These are phyloP conservation scores for Mythimna albipuncta DNA, from an alignment of 2,888 invertebrate genomes.

Conservation along the genomic window DNA sequence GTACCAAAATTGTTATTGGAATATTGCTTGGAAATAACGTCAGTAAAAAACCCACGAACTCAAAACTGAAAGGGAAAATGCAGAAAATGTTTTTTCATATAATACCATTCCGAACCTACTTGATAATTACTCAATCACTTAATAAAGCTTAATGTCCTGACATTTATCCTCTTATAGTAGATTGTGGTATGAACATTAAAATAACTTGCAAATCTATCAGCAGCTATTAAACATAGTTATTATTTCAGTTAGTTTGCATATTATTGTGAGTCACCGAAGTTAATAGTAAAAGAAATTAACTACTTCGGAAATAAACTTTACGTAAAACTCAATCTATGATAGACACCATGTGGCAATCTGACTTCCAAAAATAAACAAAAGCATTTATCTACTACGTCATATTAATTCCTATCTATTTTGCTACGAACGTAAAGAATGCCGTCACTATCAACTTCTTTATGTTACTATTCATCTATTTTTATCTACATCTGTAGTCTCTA, in stretches of 20 bases:
- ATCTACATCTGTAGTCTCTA: neutral
- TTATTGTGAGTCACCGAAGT: neutral
- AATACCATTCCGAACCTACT: neutral
- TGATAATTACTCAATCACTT: slow-evolving; percentile 1
- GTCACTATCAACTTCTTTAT: neutral
- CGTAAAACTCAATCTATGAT: slow-evolving; percentile 1
- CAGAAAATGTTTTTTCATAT: neutral
- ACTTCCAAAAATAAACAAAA: slow-evolving; percentile 2
- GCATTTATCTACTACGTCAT: neutral
- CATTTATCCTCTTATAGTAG: neutral
- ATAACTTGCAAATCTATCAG: neutral
- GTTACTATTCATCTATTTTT: neutral
- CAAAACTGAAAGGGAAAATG: neutral
- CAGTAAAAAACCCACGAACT: neutral
- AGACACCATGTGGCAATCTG: neutral
- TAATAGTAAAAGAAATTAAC: neutral
- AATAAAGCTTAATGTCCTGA: slow-evolving; percentile 4
- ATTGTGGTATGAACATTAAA: slow-evolving; percentile 7
- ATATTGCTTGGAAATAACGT: neutral
- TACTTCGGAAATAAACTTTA: slow-evolving; percentile 11
- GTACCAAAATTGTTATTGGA: neutral
- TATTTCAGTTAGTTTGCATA: slow-evolving; percentile 5
- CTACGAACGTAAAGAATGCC: neutral
- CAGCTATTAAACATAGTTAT: neutral
- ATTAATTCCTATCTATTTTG: neutral